Base-by-base conservation (phyloP, 2,888 invertebrate species). In the Crioceris asparagi region DNA sequence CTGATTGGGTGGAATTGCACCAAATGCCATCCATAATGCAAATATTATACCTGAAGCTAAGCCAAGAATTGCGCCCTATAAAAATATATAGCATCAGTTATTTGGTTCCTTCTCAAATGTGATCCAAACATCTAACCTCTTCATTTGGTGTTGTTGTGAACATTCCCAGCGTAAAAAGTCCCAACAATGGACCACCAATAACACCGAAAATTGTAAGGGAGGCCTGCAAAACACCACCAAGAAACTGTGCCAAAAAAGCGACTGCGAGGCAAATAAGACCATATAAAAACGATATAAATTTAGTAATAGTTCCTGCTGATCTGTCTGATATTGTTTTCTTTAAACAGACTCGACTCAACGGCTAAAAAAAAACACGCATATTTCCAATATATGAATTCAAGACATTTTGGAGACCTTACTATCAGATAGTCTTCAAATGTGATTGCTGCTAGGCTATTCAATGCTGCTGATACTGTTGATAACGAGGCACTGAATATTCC, bases 401-500 rank as follows among this genome's bases (percentile, higher is more conserved):
- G 15, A 6, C 5, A 10, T 27, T 6, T 11, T 4, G 7, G 5
- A 2, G 27, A 4, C 26, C 17, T 25, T 43, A 66, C 66, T 54
- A 77, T 77, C 3, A 91, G 65, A 48, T 92, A 88, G 64, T 94
- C 94, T 54, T 88, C 83, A 29, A 92, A 66, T 0, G 90, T 85
- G 10, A 93, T 87, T 1, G 93, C 92, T 1, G 93, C 82, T 31
- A 94, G 68, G 1, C 92, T 87, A 56, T 92, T 93, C 40, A 93
- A 74, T 2, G 90, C 80, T 0, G 93, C 90, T 0, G 92, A 93
- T 40, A 94, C 82, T 0, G 92, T 91, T 29, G 92, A 91, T 7
- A 93, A 68, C 1, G 91, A 84, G 1, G 88, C 93, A 50, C 88
- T 88, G 59, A 93, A 91, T 41, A 94, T 83, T 3, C 92, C 83